These are phyloP conservation scores for Rhinoderma darwinii DNA, from an alignment of 2,113 vertebrate species.

Conservation along the genomic window DNA sequence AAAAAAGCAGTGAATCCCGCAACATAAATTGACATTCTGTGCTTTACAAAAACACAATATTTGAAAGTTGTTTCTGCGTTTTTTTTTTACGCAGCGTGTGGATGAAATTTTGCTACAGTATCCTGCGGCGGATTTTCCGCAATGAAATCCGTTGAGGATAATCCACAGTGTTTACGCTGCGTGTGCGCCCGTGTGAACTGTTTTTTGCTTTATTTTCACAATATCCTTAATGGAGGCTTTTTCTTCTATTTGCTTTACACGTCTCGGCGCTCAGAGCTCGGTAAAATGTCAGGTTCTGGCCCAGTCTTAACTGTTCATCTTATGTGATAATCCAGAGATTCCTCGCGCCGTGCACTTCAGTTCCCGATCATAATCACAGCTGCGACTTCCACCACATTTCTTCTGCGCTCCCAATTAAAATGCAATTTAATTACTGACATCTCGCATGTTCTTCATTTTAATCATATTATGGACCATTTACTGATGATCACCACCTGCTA, in stretches of 20 bases:
- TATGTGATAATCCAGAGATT: neutral
- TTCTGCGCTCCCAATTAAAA: constrained; percentile 31
- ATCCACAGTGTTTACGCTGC: no score
- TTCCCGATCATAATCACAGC: constrained; percentile 22
- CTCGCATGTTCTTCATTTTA: constrained; percentile 35
- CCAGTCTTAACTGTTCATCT: neutral
- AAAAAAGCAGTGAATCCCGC: no score
- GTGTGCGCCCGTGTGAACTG: no score
- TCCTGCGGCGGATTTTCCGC: no score
- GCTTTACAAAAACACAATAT: no score
- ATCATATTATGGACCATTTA: constrained; percentile 28
- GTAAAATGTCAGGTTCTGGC: constrained; percentile 15
- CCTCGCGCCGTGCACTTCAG: neutral
- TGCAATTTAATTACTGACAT: constrained; percentile 26
- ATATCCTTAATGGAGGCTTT: neutral
- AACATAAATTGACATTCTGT: no score
- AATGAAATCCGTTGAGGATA: no score
- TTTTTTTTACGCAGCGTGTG: no score
- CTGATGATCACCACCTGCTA: constrained; percentile 6
- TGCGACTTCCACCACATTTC: constrained; percentile 6
- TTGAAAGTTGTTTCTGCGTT: no score
- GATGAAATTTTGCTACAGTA: no score
- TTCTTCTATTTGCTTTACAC: neutral
- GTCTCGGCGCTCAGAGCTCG: neutral
- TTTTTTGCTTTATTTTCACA: neutral